phyloP scores from a whole-genome alignment of 2,797 vertebrate genomes.

The Buphagus erythrorhynchus region DNA sequence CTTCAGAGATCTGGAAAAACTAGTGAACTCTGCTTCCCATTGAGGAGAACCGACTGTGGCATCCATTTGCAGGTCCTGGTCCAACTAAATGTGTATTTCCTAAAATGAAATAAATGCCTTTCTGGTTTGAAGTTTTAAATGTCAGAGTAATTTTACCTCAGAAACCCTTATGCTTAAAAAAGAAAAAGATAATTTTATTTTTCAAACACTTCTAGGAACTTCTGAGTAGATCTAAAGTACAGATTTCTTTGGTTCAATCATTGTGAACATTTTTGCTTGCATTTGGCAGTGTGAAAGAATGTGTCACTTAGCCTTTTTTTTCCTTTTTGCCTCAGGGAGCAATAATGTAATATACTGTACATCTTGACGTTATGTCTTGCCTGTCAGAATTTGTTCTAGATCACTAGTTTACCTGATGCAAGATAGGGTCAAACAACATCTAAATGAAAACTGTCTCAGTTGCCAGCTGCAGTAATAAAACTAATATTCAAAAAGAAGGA shows the following conservation, averaged over 20 bases:
- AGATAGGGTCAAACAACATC: not conserved
- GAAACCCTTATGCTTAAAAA: not conserved
- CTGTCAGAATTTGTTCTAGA: not conserved
- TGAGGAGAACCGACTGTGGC: not conserved
- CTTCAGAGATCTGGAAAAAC: not conserved
- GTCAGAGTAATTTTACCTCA: not conserved
- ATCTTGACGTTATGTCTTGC: not conserved
- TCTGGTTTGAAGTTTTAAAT: not conserved
- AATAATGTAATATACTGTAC: not conserved
- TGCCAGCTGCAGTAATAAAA: not conserved
- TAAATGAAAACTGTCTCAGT: not conserved
- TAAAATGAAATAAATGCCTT: not conserved
- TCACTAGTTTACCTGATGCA: not conserved
- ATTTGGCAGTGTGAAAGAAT: not conserved
- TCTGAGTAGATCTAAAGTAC: not conserved
- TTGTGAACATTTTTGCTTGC: not conserved
- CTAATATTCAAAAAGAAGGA: not conserved
- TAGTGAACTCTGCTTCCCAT: not conserved
- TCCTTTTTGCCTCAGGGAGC: not conserved
- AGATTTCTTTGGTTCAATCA: not conserved
- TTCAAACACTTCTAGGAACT: not conserved
- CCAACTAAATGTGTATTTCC: not conserved
- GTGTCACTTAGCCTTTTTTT: not conserved
- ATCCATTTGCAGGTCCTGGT: not conserved
- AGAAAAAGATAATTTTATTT: not conserved